These are phyloP conservation scores for Tachina lurida DNA, from an alignment of 2,888 invertebrate species.

Conservation along the genomic window DNA sequence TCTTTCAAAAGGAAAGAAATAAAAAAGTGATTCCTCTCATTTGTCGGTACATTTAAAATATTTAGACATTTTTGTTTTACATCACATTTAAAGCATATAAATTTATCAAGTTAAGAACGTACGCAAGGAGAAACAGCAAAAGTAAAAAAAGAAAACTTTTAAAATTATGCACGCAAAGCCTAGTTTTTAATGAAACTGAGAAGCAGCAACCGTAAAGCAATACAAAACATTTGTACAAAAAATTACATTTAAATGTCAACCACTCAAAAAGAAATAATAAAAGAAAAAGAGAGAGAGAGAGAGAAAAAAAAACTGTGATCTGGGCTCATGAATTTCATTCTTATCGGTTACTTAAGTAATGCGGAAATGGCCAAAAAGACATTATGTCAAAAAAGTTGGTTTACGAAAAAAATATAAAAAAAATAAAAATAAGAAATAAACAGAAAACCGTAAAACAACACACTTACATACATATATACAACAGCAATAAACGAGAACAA, in stretches of 20 bases:
- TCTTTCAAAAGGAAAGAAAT: conserved; percentile 34
- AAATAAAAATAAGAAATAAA: conserved; percentile 34
- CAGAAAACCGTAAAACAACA: conserved; percentile 58
- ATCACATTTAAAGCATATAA: conserved; percentile 65
- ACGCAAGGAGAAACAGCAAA: conserved; percentile 15
- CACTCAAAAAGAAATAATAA: conserved; percentile 69
- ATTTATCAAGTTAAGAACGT: conserved; percentile 61
- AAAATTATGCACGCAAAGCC: conserved; percentile 68
- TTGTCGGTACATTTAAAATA: conserved; percentile 65
- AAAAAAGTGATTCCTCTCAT: conserved; percentile 49
- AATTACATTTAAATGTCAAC: conserved; percentile 71
- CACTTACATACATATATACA: conserved; percentile 23
- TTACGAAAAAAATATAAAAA: conserved; percentile 28
- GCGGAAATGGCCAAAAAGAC: conserved; percentile 71
- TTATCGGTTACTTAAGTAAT: conserved; percentile 72
- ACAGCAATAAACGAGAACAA: conserved; percentile 59
- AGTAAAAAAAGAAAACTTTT: conserved; percentile 44
- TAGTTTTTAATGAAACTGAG: conserved; percentile 44
- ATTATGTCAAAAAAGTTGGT: conserved; percentile 69
- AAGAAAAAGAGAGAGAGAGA: conserved; percentile 45
- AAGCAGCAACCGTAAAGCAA: conserved; percentile 16
- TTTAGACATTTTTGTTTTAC: conserved; percentile 67
- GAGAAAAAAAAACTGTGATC: conserved; percentile 36
- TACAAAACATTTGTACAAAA: conserved; percentile 62
- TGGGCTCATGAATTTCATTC: conserved; percentile 71